Conservation (phyloP, 2,797 vertebrate genomes). For the Megaceryle alcyon region DNA sequence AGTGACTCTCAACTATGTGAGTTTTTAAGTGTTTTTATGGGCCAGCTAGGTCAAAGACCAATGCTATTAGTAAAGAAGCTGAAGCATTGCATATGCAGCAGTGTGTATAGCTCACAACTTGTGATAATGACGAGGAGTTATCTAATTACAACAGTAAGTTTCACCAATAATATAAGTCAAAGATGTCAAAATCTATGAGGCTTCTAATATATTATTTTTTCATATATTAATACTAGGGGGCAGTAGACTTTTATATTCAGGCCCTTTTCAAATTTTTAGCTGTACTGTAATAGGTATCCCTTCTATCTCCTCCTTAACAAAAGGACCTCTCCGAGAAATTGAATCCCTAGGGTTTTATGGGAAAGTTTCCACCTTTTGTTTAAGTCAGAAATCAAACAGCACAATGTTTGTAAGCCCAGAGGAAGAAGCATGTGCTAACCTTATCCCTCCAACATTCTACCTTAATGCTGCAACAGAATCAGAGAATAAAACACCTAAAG, state of each 20-base stretch:
- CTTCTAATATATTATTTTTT: neutral
- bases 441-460: neutral
- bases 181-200: neutral
- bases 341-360: neutral
- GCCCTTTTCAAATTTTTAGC: neutral
- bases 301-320: neutral
- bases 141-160: neutral
- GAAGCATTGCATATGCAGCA: neutral
- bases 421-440: neutral
- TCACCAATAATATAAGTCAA: neutral
- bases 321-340: neutral
- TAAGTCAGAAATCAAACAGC: neutral
- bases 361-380: neutral
- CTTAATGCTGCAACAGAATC: neutral
- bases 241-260: neutral
- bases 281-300: neutral
- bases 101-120: neutral
- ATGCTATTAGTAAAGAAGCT: neutral
- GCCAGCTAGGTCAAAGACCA: neutral
- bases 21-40: neutral
- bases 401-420: neutral
- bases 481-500: neutral
- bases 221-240: neutral
- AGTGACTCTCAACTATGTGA: neutral
- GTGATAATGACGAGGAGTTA: neutral